Conservation (phyloP, 1,140 invertebrate genomes). For the Musca vetustissima region DNA sequence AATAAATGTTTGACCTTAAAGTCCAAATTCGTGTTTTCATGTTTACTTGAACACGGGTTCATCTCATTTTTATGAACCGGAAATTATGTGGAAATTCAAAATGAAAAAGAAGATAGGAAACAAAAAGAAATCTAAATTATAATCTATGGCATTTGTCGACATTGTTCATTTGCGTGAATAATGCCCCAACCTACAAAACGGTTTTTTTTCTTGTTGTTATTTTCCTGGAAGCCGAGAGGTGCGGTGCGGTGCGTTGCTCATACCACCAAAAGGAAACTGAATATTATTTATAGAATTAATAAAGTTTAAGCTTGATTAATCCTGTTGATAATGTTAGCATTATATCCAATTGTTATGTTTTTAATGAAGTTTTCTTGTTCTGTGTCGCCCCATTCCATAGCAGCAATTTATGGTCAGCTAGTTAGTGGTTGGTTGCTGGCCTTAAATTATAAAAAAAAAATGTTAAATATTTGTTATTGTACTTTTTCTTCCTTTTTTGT, state of each 20-base stretch:
- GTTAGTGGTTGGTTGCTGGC: not conserved
- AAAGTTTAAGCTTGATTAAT: constrained; percentile 21
- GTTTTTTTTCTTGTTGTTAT: too few relatives aligned
- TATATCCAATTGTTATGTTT: constrained; percentile 17
- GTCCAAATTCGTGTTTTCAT: not conserved
- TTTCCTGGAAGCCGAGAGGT: too few relatives aligned
- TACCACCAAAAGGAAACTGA: not conserved
- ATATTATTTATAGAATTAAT: constrained; percentile 18
- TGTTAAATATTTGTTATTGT: too few relatives aligned
- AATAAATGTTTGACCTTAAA: constrained; percentile 16
- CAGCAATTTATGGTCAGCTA: not conserved
- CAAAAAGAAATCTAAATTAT: not conserved
- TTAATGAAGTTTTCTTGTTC: constrained; percentile 5
- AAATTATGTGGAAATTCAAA: constrained; percentile 3
- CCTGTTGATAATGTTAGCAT: constrained; percentile 12
- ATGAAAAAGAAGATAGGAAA: not conserved
- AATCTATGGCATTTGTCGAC: too few relatives aligned
- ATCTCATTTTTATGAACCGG: not conserved
- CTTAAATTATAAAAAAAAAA: too few relatives aligned
- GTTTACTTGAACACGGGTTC: not conserved
- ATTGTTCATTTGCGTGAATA: too few relatives aligned
- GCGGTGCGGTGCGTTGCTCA: too few relatives aligned
- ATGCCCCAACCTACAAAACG: too few relatives aligned
- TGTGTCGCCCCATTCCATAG: not conserved
- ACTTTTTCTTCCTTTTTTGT: too few relatives aligned